Evolutionary conservation across 1,140 invertebrate species (phyloP), one percentile per base, ranked within the genome.

Genomic region (Planococcus citri): DNA sequence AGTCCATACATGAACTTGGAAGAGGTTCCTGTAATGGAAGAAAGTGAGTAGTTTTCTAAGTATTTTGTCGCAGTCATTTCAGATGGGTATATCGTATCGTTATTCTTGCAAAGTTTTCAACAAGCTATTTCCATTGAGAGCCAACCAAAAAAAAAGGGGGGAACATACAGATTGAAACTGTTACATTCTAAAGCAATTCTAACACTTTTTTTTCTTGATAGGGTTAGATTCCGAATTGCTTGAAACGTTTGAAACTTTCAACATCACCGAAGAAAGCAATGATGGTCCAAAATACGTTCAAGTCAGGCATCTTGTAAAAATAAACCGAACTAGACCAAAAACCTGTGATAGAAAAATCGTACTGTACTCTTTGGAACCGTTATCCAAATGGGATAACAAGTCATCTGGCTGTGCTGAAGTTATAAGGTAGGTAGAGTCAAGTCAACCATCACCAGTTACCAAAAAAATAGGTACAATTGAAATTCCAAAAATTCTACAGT

Each of bases 311-410:
- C 6, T 38, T 2, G 38, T 73, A n/a, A 79, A 85, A 2, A 88
- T 92, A 73, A 90, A 89, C 71, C 82, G 89, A 71, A 93, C 91
- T 0, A 81, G 85, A 57, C 87, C 88, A 0, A 84, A 88, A 71
- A 86, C 90, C 1, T 94, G 90, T 75, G 90, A 92, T 76, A 82
- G 88, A 75, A 84, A 89, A 74, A 77, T 84, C 68, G 78, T 79
- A 71, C 75, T 86, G 10, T 86, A 84, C 74, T 75, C 73, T 27
- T 68, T 77, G 22, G 60, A 64, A 25, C 60, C 60, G 3, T 14
- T 20, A 9, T 14, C n/a, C 12, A 9, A 9, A n/a, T 51, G 41
- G 41, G 17, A 51, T 51, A 6, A 64, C 60, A 22, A 64, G 24
- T 24, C 9, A 64, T 2, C 29, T 33, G 1, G 3, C 2, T 24